These are phyloP conservation scores for Ganaspis brasiliensis DNA, from an alignment of 2,888 invertebrate genomes.

Conservation along the genomic window DNA sequence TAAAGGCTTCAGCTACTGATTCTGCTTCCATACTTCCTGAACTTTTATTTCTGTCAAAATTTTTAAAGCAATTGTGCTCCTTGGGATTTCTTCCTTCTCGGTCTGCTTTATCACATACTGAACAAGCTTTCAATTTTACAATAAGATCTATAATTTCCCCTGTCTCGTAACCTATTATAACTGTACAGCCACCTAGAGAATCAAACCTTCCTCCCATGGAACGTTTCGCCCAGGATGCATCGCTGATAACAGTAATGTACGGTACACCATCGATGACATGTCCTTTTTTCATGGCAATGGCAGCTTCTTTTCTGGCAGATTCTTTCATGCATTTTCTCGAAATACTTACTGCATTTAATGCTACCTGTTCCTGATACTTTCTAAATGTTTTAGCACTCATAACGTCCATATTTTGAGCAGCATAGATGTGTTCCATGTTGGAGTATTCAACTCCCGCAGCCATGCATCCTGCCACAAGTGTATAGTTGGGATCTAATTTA, in stretches of 20 bases:
- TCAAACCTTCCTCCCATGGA: constrained; percentile 56
- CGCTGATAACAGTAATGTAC: constrained; percentile 54
- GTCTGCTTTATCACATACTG: constrained; percentile 48
- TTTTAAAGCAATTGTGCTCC: constrained; percentile 59
- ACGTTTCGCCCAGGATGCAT: constrained; percentile 62
- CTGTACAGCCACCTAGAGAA: constrained; percentile 56
- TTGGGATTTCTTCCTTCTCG: neutral
- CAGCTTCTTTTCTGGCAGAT: neutral
- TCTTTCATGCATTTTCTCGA: neutral
- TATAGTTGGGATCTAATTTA: neutral
- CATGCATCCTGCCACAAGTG: constrained; percentile 6
- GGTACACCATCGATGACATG: constrained; percentile 54
- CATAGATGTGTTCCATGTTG: neutral
- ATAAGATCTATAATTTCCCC: constrained; percentile 63
- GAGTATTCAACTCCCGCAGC: constrained; percentile 7
- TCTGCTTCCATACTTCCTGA: constrained; percentile 67
- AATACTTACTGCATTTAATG: neutral
- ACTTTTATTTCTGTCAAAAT: constrained; percentile 61
- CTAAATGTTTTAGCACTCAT: constrained; percentile 24
- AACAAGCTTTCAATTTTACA: constrained; percentile 66
- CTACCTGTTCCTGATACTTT: neutral
- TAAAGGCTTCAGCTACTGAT: constrained; percentile 59
- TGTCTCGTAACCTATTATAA: constrained; percentile 56
- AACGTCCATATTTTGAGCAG: neutral
- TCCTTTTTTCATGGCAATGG: constrained; percentile 10